Evolutionary conservation across 1,140 invertebrate species (phyloP), one percentile per base, ranked within the genome.

Genomic region (Brachionus sp.): DNA sequence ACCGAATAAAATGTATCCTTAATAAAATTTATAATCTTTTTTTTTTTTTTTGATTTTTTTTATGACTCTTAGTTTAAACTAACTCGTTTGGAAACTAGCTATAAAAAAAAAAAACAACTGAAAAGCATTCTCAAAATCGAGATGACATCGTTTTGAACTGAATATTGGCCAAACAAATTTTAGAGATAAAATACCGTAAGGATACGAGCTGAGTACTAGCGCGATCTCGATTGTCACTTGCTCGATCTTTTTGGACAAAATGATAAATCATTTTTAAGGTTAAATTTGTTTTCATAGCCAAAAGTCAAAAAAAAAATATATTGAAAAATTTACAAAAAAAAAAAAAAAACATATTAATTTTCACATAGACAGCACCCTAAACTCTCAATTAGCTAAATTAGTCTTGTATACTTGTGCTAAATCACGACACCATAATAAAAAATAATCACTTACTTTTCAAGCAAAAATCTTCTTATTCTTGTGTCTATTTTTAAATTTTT

Each of bases 401-500:
- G n/a, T 57, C 50, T 13, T 53, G 44, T 50, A 12, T 50, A 12
- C 42, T 13, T 46, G 44, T 16, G 44, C 44, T 50, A 57, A 23
- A 57, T 57, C 42, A 44, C 70, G 42, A 75, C 70, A 75, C 70
- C 70, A 75, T 46, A 25, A 44, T 29, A 64, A 16, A 70, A 70
- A 37, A 70, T 39, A 70, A 33, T 70, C 66, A 70, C 66, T 70
- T 70, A 70, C 66, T 70, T 70, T 70, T 23, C 12, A 64, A 25
- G 25, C 23, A 33, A 64, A 64, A 64, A 12, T 23, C 62, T 9
- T 64, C 62, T 64, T 64, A 5, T 64, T 64, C n/a, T 70, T 33
- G 25, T 66, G 29, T 66, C 70, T 75, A 75, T 75, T 75, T 75
- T 75, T 75, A 75, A 75, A 9, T 42, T 70, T 70, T 70, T 70